A percentile compares a stretch with the other conserved stretches of the same genome.
Evolutionary conservation across 2,113 vertebrate genomes (phyloP).

Genomic region (Nycticorax nycticorax): DNA sequence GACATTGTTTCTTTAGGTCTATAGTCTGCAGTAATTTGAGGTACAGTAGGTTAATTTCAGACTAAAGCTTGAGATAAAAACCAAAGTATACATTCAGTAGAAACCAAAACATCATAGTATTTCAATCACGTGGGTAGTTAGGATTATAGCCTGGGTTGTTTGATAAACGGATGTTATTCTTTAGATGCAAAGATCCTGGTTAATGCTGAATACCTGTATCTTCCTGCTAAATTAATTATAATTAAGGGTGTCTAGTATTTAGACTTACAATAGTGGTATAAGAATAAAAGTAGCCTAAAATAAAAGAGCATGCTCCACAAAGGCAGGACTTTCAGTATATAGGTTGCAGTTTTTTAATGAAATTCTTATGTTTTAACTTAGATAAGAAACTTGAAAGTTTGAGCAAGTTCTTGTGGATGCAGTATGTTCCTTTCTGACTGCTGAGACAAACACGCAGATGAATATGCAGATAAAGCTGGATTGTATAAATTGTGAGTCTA

Average conservation of each 20-base stretch:
- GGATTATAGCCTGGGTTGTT: not conserved
- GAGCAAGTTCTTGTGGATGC: not conserved
- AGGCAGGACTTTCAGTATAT: not conserved
- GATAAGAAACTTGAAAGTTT: not conserved
- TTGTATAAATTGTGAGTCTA: not conserved
- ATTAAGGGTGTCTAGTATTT: not conserved
- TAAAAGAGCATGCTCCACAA: not conserved
- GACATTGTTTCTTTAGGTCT: not conserved
- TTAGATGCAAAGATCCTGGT: not conserved
- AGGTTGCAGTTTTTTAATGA: not conserved
- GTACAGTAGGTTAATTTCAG: not conserved
- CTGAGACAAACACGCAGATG: not conserved
- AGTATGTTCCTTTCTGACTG: not conserved
- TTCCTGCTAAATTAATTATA: not conserved
- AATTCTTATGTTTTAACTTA: not conserved
- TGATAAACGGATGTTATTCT: not conserved
- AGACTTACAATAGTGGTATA: not conserved
- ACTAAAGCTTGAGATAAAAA: not conserved
- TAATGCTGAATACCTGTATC: not conserved
- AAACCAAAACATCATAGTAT: not conserved
- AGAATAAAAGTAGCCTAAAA: not conserved
- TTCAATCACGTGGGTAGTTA: not conserved
- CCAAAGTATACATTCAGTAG: not conserved
- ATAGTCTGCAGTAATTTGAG: not conserved
- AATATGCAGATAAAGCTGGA: not conserved